Base-by-base conservation (phyloP, 2,113 vertebrate genomes). In the Odontophorus gujanensis region DNA sequence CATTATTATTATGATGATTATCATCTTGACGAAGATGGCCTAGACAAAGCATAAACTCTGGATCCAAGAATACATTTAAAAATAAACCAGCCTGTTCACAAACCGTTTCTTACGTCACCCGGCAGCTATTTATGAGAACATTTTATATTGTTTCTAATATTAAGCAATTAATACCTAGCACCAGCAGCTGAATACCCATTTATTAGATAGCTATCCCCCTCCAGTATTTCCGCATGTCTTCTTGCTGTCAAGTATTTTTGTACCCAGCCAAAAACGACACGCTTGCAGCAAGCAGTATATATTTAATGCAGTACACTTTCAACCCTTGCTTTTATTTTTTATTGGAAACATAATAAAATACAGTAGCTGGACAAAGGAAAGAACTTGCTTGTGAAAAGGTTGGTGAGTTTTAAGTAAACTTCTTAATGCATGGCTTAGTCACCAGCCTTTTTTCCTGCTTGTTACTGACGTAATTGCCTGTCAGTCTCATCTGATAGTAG, bases 51-150 rank as follows among this genome's bases (percentile, higher is more conserved):
- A 94, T 91, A 95, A 95, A 48, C 80, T 78, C 85, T 79, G 53
- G 24, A 72, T 92, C 93, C 79, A 90, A 95, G 96, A 94, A 96
- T 94, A 83, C 4, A 62, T 84, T 92, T 73, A 65, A 93, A 91
- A 96, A 94, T 94, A 85, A 89, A 58, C 85, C 61, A 75, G 90
- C 76, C 80, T 91, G 78, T 71, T 97, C 94, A 53, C 83, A 75
- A 62, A 65, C 42, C 85, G 26, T 74, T 93, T 90, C 95, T 91
- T 96, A 95, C 82, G 82, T 95, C 93, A 96, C 82, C 77, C 92
- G 75, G 80, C 93, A 95, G 94, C 90, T 97, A 93, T 95, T 96
- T 97, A 90, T 95, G 87, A 95, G 93, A 92, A 86, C 80, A 69
- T 94, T 88, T 90, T 79, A 36, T 88, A 58, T 92, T 88, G 82